phyloP scores from a whole-genome alignment of 1,140 invertebrate genomes.

The Bathynomus jamesi region DNA sequence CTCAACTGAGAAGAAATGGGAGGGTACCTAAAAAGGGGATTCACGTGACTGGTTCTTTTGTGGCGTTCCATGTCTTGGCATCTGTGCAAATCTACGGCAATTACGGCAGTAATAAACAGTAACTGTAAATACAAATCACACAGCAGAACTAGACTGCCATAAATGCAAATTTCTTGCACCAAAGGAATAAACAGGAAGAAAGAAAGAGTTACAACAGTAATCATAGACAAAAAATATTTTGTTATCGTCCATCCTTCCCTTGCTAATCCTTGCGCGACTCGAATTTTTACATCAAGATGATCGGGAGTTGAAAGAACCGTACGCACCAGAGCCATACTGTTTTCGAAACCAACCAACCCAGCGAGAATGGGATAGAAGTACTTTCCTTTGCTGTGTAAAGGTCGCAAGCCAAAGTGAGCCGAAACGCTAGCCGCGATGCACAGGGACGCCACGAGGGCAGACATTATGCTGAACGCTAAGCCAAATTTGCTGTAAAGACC shows the following conservation, averaged over 20 bases:
- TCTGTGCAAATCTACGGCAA: constrained; percentile 80
- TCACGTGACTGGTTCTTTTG: constrained; percentile 11
- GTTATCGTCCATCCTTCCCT: constrained; percentile 95
- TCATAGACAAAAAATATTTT: constrained; percentile 85
- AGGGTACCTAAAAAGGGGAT: constrained; percentile 22
- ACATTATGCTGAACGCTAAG: constrained; percentile 77
- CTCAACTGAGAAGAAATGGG: constrained; percentile 7
- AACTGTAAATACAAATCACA: constrained; percentile 92
- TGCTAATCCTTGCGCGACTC: constrained; percentile 81
- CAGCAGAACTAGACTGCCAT: constrained; percentile 82
- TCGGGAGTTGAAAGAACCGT: constrained; percentile 85
- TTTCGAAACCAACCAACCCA: constrained; percentile 90
- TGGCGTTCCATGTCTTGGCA: constrained; percentile 45
- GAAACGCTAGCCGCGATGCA: constrained; percentile 90
- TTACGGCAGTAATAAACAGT: constrained; percentile 82
- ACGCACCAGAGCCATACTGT: constrained; percentile 88
- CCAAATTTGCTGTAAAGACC: constrained; percentile 85
- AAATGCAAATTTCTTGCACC: constrained; percentile 92
- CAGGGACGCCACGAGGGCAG: constrained; percentile 77
- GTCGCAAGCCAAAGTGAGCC: constrained; percentile 70
- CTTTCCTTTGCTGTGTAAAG: constrained; percentile 47
- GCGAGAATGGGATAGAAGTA: constrained; percentile 89
- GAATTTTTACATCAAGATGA: constrained; percentile 85
- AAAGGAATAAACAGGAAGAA: constrained; percentile 86
- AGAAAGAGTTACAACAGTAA: constrained; percentile 84